Conservation (phyloP, 2,113 vertebrate genomes). For the Gorsachius goisagi region DNA sequence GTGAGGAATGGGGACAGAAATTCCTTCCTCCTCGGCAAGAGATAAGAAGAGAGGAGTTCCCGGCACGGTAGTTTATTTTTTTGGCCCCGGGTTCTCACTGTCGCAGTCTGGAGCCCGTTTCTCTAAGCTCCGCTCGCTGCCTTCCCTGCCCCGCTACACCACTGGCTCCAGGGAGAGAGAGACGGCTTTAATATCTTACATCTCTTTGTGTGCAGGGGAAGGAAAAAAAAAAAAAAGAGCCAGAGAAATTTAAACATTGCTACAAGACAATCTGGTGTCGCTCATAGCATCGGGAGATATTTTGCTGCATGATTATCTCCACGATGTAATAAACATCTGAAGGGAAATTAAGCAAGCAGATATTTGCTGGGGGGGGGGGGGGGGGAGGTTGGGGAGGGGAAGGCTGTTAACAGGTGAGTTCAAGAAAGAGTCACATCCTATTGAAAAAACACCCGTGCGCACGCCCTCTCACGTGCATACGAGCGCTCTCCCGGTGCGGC, state of each 20-base stretch:
- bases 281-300: slow-evolving; percentile 38
- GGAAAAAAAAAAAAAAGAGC: background rate
- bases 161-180: slow-evolving; percentile 23
- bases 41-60: slow-evolving; percentile 50
- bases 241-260: slow-evolving; percentile 11
- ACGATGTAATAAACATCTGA: slow-evolving; percentile 58
- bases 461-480: background rate
- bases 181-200: slow-evolving; percentile 6
- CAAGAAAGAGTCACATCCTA: slow-evolving; percentile 44
- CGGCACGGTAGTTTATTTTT: slow-evolving; percentile 12
- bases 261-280: slow-evolving; percentile 49
- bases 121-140: background rate
- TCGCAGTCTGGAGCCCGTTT: slow-evolving; percentile 28
- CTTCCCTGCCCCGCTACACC: slow-evolving; percentile 11
- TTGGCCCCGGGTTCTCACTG: background rate
- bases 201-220: slow-evolving; percentile 30
- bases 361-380: background rate
- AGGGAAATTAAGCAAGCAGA: slow-evolving; percentile 46
- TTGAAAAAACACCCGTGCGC: background rate
- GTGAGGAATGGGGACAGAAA: slow-evolving; percentile 36
- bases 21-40: slow-evolving; percentile 43
- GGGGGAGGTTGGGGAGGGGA: background rate
- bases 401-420: slow-evolving; percentile 65
- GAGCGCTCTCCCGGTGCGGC: background rate
- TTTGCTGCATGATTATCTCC: slow-evolving; percentile 53